Conservation (phyloP, 2,888 invertebrate species). For the Pterostichus madidus region DNA sequence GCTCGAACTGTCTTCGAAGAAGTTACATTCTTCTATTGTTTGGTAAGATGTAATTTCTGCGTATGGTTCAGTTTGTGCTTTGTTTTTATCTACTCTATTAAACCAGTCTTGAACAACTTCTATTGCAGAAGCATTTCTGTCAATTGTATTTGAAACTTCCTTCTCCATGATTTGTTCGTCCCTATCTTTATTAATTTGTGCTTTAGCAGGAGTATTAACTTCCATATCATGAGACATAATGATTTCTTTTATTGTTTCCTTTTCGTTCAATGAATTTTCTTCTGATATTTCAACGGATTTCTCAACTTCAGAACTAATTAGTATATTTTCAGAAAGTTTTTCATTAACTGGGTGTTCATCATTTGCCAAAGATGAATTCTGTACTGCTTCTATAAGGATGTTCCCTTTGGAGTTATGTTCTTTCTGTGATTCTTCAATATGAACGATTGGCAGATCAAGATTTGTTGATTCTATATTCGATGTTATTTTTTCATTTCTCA, state of each 20-base stretch:
- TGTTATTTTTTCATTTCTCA: neutral
- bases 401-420: neutral
- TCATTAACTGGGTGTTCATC: neutral
- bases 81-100: slow-evolving; percentile 42
- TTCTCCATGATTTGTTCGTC: slow-evolving; percentile 15
- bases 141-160: neutral
- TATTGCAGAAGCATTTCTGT: slow-evolving; percentile 30
- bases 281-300: neutral
- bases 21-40: slow-evolving; percentile 63
- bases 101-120: slow-evolving; percentile 60
- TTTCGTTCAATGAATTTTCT: slow-evolving; percentile 12
- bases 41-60: slow-evolving; percentile 34
- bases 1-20: slow-evolving; percentile 62
- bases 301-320: neutral
- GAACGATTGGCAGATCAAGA: neutral
- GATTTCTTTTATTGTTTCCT: slow-evolving; percentile 4
- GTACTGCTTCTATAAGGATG: neutral
- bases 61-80: slow-evolving; percentile 32
- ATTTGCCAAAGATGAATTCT: neutral
- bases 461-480: slow-evolving; percentile 10
- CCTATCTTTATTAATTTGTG: slow-evolving; percentile 1
- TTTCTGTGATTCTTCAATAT: neutral
- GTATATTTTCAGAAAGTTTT: slow-evolving; percentile 1
- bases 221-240: neutral
- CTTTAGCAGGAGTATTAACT: slow-evolving; percentile 10